Evolutionary conservation across 2,888 invertebrate species (phyloP).

Genomic region (Dicranocentrus wangi): DNA sequence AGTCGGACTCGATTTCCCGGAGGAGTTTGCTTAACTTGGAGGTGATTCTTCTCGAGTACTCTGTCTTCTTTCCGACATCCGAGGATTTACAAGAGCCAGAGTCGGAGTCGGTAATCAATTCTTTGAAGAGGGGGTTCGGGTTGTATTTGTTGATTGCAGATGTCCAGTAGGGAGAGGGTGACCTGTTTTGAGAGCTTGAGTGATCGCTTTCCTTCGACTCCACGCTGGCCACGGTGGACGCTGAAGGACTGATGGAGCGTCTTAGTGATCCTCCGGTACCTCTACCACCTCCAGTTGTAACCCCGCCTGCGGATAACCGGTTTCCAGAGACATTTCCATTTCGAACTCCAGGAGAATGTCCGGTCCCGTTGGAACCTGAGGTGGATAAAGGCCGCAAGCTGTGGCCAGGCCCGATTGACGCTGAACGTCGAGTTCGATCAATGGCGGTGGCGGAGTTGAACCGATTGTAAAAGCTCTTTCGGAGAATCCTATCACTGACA

Average conservation of each 20-base stretch:
- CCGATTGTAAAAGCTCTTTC: conserved; percentile 91
- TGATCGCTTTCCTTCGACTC: conserved; percentile 32
- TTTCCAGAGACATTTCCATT: neutral
- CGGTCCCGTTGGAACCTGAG: no score
- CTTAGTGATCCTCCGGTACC: conserved; percentile 9
- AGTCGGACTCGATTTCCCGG: conserved; percentile 70
- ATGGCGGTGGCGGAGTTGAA: conserved; percentile 84
- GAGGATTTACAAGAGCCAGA: neutral
- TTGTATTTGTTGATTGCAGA: conserved; percentile 69
- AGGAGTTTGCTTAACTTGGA: conserved; percentile 70
- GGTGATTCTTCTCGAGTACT: conserved; percentile 70
- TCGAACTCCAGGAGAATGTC: neutral
- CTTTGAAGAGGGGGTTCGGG: conserved; percentile 71
- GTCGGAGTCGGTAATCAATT: conserved; percentile 61
- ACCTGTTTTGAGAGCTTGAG: conserved; percentile 22
- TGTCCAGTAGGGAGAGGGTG: conserved; percentile 51
- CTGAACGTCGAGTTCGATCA: conserved; percentile 78
- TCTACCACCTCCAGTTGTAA: neutral
- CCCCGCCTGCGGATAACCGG: conserved; percentile 11
- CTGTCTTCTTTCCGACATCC: conserved; percentile 67
- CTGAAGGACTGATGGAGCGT: conserved; percentile 38
- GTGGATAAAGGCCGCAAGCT: neutral
- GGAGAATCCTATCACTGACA: conserved; percentile 87
- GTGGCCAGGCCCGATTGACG: neutral
- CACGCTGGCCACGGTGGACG: conserved; percentile 37